phyloP scores from a whole-genome alignment of 1,140 invertebrate species.

The Globodera rostochiensis region DNA sequence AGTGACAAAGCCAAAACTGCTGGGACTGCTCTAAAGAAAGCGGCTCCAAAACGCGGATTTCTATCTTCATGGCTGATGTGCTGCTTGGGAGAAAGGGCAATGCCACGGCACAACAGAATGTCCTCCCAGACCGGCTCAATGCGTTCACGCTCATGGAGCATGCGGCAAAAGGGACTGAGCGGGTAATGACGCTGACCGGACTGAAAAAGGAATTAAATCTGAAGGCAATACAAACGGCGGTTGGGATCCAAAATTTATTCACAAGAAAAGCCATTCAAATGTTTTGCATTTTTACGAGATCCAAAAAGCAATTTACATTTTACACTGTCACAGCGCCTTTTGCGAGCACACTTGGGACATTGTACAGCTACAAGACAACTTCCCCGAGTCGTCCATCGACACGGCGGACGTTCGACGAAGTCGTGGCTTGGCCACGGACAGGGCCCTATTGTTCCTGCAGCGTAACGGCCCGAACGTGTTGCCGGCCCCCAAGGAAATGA shows the following conservation, averaged over 20 bases:
- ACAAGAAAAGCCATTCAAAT: no score
- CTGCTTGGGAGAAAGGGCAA: background rate
- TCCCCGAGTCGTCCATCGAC: conserved; percentile 32
- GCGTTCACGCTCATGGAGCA: background rate
- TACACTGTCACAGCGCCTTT: conserved; percentile 25
- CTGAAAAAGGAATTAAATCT: no score
- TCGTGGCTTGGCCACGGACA: conserved; percentile 12
- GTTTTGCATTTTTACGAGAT: background rate
- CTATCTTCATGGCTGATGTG: background rate
- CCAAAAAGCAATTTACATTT: background rate
- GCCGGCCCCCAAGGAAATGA: conserved; percentile 43
- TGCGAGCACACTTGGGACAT: conserved; percentile 45
- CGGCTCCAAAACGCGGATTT: background rate
- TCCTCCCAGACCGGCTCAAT: background rate
- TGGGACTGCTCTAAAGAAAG: background rate
- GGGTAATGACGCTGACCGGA: background rate
- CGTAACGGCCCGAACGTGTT: conserved; percentile 36
- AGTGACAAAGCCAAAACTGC: background rate
- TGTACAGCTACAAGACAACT: conserved; percentile 19
- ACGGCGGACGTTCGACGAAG: conserved; percentile 23
- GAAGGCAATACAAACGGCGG: no score
- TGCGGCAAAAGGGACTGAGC: background rate
- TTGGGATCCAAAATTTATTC: no score
- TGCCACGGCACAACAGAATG: background rate
- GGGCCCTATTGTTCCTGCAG: conserved; percentile 16